Evolutionary conservation across 2,888 invertebrate genomes (phyloP).

Genomic region (Pseudococcus viburni): DNA sequence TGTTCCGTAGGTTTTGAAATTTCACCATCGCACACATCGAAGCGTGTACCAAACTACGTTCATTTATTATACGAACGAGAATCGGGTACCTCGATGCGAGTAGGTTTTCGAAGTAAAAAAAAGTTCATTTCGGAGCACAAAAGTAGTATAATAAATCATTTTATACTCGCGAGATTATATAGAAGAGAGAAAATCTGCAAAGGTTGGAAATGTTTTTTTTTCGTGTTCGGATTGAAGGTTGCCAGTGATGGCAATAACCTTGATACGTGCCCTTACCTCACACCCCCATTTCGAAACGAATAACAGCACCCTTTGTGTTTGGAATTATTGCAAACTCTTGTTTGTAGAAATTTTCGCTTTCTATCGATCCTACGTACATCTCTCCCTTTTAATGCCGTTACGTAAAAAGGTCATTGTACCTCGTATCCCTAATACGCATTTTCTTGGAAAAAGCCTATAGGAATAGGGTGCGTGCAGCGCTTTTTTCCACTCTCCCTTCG

Average conservation of each 20-base stretch:
- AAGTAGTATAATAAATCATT: constrained; percentile 45
- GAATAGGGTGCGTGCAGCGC: constrained; percentile 42
- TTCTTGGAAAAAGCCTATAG: constrained; percentile 46
- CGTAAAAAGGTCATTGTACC: constrained; percentile 62
- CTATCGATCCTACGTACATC: constrained; percentile 52
- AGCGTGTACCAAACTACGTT: neutral
- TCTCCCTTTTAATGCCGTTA: constrained; percentile 60
- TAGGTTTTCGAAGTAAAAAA: neutral
- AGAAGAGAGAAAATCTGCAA: constrained; percentile 30
- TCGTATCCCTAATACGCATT: constrained; percentile 59
- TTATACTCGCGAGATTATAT: constrained; percentile 51
- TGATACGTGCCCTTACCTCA: constrained; percentile 49
- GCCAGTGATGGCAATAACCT: constrained; percentile 65
- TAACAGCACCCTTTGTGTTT: constrained; percentile 57
- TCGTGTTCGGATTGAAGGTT: constrained; percentile 54
- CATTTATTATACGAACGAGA: constrained; percentile 18
- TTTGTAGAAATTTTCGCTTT: constrained; percentile 62
- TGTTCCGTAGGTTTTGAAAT: neutral
- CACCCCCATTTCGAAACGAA: constrained; percentile 3
- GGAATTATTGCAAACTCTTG: constrained; percentile 61
- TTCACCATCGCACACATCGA: neutral
- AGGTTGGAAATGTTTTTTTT: constrained; percentile 46
- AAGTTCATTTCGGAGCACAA: constrained; percentile 25
- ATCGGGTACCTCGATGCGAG: neutral
- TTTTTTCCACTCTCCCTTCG: constrained; percentile 20